These are phyloP conservation scores for Megalops cyprinoides DNA, from an alignment of 2,797 vertebrate genomes.

Conservation along the genomic window DNA sequence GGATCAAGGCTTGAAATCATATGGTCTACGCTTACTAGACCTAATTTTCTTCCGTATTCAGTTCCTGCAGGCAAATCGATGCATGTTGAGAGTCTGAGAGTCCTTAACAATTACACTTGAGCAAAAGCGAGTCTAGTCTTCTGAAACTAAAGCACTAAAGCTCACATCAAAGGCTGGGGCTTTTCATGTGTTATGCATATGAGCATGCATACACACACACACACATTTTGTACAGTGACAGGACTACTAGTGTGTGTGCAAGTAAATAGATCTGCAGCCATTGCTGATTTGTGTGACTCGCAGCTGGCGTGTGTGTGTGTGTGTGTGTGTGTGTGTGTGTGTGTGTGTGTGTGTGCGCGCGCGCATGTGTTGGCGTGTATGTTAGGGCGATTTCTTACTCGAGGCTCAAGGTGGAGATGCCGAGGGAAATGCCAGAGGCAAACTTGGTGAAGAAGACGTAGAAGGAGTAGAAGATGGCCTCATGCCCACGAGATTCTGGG, in stretches of 20 bases:
- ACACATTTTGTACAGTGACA: not conserved
- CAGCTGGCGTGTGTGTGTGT: not conserved
- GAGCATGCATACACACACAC: not conserved
- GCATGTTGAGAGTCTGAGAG: not conserved
- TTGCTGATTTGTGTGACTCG: no score
- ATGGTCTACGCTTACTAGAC: not conserved
- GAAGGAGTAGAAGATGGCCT: conserved; percentile 98
- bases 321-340: not conserved
- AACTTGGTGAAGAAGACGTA: conserved; percentile 99
- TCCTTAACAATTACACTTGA: not conserved
- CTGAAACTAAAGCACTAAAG: not conserved
- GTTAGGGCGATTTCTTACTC: conserved; percentile 77
- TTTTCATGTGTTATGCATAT: not conserved
- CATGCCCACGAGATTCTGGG: conserved; percentile 81
- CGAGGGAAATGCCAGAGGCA: conserved; percentile 91
- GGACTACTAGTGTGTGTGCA: not conserved
- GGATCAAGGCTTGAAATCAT: not conserved
- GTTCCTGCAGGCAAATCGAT: not conserved
- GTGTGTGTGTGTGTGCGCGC: not conserved
- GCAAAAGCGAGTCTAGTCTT: not conserved
- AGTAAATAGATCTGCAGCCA: no score
- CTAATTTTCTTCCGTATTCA: not conserved
- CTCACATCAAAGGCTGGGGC: not conserved
- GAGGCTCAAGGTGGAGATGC: conserved; percentile 94
- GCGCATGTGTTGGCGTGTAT: not conserved